A percentile compares a stretch with the other conserved stretches of the same genome.
Evolutionary conservation across 1,140 invertebrate species (phyloP).

Genomic region (Drosophila varians): DNA sequence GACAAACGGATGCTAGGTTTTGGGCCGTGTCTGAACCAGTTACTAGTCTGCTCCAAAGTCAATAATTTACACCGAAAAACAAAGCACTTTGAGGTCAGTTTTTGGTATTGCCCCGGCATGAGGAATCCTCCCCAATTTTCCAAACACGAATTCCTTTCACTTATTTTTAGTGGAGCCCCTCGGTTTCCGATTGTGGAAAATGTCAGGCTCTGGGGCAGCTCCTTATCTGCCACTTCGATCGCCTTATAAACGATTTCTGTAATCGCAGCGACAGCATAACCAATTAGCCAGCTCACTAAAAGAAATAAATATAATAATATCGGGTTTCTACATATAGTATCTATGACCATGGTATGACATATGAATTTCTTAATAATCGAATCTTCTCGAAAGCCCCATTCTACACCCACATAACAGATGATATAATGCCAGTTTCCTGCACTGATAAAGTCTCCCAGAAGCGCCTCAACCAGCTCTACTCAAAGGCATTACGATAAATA

Average conservation of each 20-base stretch:
- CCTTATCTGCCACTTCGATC: constrained; percentile 43
- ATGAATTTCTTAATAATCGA: not conserved
- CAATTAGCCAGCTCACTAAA: not conserved
- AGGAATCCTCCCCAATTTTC: constrained; percentile 25
- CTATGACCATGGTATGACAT: not conserved
- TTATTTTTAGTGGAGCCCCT: constrained; percentile 26
- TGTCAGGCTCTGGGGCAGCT: constrained; percentile 26
- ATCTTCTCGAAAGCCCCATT: not conserved
- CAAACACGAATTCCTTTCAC: constrained; percentile 35
- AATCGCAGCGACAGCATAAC: constrained; percentile 60
- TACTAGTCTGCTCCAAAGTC: constrained; percentile 1
- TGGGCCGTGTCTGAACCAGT: constrained; percentile 1
- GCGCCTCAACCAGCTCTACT: too few species aligned
- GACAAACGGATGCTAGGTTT: constrained; percentile 21
- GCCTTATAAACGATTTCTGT: constrained; percentile 63
- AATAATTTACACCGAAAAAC: constrained; percentile 18
- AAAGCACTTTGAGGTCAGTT: constrained; percentile 26
- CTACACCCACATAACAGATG: too few species aligned
- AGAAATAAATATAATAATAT: not conserved
- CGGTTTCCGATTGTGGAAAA: constrained; percentile 30
- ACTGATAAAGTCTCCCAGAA: not conserved
- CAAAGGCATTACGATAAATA: too few species aligned
- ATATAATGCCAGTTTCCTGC: not conserved
- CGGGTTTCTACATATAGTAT: too few species aligned
- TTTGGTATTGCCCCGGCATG: constrained; percentile 7